A percentile compares a stretch with the other conserved stretches of the same genome.
Conservation (phyloP, 2,888 invertebrate species). For the Thymelicus sylvestris region DNA sequence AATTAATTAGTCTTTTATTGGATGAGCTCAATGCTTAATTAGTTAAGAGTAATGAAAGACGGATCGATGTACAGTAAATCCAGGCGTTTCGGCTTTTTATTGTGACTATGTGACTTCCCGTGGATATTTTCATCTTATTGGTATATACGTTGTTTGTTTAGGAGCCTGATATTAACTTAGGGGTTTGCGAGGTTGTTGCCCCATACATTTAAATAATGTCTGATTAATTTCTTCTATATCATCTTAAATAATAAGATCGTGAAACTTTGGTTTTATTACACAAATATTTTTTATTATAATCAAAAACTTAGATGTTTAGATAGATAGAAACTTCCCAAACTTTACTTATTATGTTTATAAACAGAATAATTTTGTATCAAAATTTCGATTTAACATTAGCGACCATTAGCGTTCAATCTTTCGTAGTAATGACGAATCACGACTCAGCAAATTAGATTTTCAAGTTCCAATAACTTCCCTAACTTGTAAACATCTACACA, state of each 20-base stretch:
- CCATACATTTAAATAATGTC: not conserved
- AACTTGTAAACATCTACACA: not conserved
- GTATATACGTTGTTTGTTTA: slow-evolving; percentile 19
- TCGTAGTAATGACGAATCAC: not conserved
- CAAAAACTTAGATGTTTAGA: too few species aligned
- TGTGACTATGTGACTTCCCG: slow-evolving; percentile 14
- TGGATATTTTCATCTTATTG: slow-evolving; percentile 20
- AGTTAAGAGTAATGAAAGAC: slow-evolving; percentile 33
- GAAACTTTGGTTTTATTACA: not conserved
- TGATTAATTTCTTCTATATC: not conserved
- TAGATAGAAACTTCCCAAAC: too few species aligned
- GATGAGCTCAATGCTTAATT: slow-evolving; percentile 45
- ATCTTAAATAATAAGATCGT: not conserved
- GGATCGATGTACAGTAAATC: slow-evolving; percentile 23
- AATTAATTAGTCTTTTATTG: slow-evolving; percentile 58
- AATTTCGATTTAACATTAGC: not conserved
- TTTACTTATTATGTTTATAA: not conserved
- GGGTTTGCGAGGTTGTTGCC: slow-evolving; percentile 15
- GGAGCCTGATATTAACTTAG: slow-evolving; percentile 18
- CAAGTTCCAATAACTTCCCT: not conserved
- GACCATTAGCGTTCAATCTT: not conserved
- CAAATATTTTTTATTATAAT: not conserved
- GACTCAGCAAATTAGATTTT: slow-evolving; percentile 4
- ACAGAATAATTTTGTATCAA: not conserved
- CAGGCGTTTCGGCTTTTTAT: slow-evolving; percentile 26